Evolutionary conservation across 2,888 invertebrate species (phyloP), one percentile per base, ranked within the genome.

Genomic region (Strigamia maritima): DNA sequence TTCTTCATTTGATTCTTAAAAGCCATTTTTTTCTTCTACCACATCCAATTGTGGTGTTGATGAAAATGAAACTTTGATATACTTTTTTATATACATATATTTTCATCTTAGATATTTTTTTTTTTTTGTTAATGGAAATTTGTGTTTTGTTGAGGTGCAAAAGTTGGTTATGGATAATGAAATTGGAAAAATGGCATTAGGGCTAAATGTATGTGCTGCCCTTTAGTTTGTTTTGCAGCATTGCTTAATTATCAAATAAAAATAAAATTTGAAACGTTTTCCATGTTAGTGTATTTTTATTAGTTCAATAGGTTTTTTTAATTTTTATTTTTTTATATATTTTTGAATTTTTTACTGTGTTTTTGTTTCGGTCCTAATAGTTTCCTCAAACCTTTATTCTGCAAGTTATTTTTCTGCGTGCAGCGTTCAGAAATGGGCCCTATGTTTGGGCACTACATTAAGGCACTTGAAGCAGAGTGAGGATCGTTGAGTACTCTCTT

Each of bases 401-500:
- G 60, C 4, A 24, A 8, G 19, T 70, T 26, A 14, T 70, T 26
- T 24, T 26, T 70, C 7, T 16, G 14, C 70, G 70, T 70, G 70
- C 26, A n/a, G 7, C 26, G 70, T 70, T 16, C 70, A 28, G 70
- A 70, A 28, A 70, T 14, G 70, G 16, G 70, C 70, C 70, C 70
- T 70, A 70, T 70, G 70, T 70, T 60, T 70, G 70, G 70, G 70
- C 70, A 70, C 70, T 70, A 70, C 70, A 70, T 70, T 70, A 70
- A 26, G 28, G 70, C 70, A 70, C 70, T 70, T 28, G 70, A 70
- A 70, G 70, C 70, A 26, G 70, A 70, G 70, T 70, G 70, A 70
- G 70, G 70, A 28, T 70, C 70, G 70, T 70, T 70, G 70, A 70
- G 70, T 28, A 70, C 70, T 70, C 70, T 16, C 28, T 70, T 70